These are phyloP conservation scores for Lordiphosa collinella DNA, from an alignment of 1,140 invertebrate species.

Conservation along the genomic window DNA sequence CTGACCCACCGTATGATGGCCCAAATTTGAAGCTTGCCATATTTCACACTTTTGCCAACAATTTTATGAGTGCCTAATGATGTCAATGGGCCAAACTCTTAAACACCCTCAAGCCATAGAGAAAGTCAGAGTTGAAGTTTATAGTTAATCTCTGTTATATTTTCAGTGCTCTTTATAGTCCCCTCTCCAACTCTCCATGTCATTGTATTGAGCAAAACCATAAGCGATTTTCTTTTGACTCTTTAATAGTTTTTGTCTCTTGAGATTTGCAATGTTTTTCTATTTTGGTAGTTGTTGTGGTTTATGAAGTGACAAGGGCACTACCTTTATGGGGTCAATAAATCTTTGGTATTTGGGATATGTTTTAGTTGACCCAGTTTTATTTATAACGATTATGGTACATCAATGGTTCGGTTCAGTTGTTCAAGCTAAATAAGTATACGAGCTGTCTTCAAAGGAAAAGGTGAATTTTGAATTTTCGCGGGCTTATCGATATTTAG, in stretches of 20 bases:
- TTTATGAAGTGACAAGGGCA: conserved; percentile 28
- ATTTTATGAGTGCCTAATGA: conserved; percentile 58
- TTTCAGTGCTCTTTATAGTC: neutral
- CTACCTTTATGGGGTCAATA: conserved; percentile 20
- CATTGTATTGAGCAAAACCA: conserved; percentile 45
- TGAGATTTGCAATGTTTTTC: conserved; percentile 7
- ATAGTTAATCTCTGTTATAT: conserved; percentile 10
- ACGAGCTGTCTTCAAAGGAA: no score
- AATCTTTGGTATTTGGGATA: neutral
- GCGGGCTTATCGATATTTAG: no score
- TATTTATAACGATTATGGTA: no score
- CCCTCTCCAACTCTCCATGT: conserved; percentile 1
- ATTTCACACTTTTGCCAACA: conserved; percentile 68
- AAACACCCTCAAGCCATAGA: conserved; percentile 57
- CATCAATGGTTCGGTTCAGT: no score
- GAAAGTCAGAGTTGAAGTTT: conserved; percentile 39
- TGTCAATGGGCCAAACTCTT: conserved; percentile 29
- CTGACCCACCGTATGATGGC: conserved; percentile 47
- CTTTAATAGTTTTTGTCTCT: conserved; percentile 34
- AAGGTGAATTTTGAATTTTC: no score
- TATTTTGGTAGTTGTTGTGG: conserved; percentile 14
- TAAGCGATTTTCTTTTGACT: conserved; percentile 42
- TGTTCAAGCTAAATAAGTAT: no score
- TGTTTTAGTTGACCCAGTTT: neutral
- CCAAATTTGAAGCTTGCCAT: conserved; percentile 56